phyloP scores from a whole-genome alignment of 1,140 invertebrate species.

The Neoseiulus cucumeris region DNA sequence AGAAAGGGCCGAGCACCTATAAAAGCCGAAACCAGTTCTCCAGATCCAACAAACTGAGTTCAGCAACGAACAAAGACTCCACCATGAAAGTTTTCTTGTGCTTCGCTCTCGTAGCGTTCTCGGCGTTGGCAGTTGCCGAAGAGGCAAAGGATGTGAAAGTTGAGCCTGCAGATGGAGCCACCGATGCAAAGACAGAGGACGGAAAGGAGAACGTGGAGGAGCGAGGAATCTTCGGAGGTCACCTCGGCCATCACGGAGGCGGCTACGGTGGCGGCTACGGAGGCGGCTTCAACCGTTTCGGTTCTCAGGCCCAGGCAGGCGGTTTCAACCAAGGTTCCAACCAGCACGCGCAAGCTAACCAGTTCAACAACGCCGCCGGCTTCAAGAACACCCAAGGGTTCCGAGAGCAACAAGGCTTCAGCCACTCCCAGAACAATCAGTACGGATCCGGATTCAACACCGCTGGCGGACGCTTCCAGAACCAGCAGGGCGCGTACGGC shows the following conservation, averaged over 20 bases:
- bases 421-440: not conserved
- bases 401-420: not conserved
- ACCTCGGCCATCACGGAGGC: too few species aligned
- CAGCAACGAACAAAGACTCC: not conserved
- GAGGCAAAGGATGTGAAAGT: not conserved
- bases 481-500: not conserved
- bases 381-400: not conserved
- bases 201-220: not conserved
- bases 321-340: not conserved
- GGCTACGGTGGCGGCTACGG: not conserved
- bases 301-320: not conserved
- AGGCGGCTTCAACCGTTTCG: not conserved
- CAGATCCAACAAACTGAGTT: not conserved
- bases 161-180: not conserved
- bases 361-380: not conserved
- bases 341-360: not conserved
- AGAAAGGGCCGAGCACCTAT: too few species aligned
- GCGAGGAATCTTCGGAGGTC: not conserved
- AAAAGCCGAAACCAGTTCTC: too few species aligned
- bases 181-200: not conserved
- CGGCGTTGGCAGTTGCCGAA: not conserved
- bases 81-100: not conserved
- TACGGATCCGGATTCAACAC: constrained; percentile 7
- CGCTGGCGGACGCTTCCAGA: not conserved
- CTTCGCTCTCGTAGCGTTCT: not conserved